These are phyloP conservation scores for Sclerurus mexicanus DNA, from an alignment of 2,113 vertebrate genomes.

Conservation along the genomic window DNA sequence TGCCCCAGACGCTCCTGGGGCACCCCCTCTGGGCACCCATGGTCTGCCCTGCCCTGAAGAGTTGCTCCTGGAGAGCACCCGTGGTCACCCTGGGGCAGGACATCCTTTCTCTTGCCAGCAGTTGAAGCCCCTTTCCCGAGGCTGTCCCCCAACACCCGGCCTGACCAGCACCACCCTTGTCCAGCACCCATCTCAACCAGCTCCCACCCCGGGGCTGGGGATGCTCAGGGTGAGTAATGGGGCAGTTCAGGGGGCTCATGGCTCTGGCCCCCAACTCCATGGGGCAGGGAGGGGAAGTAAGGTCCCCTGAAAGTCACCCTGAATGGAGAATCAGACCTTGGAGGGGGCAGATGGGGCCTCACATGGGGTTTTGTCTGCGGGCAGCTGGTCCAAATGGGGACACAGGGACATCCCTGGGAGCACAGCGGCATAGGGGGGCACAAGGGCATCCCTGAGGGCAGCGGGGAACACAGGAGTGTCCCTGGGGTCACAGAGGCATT, in stretches of 20 bases:
- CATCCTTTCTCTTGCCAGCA: not conserved
- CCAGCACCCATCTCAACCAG: not conserved
- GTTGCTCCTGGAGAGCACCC: not conserved
- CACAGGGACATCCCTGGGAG: not conserved
- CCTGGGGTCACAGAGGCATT: too few species aligned
- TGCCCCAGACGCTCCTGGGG: rapidly evolving
- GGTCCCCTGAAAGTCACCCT: not conserved
- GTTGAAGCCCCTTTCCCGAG: rapidly evolving
- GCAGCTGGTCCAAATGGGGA: not conserved
- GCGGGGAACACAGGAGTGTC: too few species aligned
- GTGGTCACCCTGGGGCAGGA: not conserved
- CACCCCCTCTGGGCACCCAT: not conserved
- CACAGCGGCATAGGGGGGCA: not conserved
- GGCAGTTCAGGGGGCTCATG: not conserved
- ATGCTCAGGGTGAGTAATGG: not conserved
- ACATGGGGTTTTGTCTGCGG: not conserved
- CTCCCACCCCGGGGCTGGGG: not conserved
- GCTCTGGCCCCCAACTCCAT: rapidly evolving
- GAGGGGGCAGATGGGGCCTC: not conserved
- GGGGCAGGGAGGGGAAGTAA: rapidly evolving
- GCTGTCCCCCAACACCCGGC: not conserved
- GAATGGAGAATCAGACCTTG: not conserved
- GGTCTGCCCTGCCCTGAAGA: not conserved
- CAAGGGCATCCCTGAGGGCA: not conserved
- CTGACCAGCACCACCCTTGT: not conserved